phyloP scores from a whole-genome alignment of 1,140 invertebrate species.

The Drosophila aff. region DNA sequence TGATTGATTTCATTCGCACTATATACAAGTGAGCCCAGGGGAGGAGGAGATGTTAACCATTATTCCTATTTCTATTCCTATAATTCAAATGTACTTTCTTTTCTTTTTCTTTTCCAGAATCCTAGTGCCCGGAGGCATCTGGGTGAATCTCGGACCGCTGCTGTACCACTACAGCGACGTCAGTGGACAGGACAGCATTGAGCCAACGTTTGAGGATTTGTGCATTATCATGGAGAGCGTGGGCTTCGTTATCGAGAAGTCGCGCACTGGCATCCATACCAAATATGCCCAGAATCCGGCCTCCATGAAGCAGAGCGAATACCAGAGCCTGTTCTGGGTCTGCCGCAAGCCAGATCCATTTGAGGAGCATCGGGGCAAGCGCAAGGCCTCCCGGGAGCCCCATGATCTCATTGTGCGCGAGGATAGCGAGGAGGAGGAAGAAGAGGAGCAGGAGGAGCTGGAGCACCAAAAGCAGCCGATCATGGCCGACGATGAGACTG shows the following conservation, averaged over 20 bases:
- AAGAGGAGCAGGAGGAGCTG: neutral
- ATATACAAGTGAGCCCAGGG: constrained; percentile 89
- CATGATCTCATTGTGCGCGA: constrained; percentile 62
- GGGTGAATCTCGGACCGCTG: constrained; percentile 97
- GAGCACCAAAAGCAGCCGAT: neutral
- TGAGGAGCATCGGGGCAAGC: constrained; percentile 29
- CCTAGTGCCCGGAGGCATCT: constrained; percentile 94
- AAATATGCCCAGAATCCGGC: constrained; percentile 96
- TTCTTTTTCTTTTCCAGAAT: constrained; percentile 86
- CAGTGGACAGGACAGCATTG: constrained; percentile 95
- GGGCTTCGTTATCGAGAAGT: constrained; percentile 93
- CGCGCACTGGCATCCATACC: constrained; percentile 91
- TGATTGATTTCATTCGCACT: constrained; percentile 97
- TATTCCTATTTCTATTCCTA: neutral
- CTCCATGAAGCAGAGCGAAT: constrained; percentile 90
- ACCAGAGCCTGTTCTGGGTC: constrained; percentile 81
- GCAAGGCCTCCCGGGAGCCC: constrained; percentile 48
- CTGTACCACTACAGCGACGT: constrained; percentile 98
- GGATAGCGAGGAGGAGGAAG: constrained; percentile 24
- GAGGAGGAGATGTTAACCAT: neutral
- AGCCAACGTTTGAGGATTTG: constrained; percentile 95
- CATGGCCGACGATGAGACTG: constrained; percentile 23
- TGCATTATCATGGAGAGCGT: constrained; percentile 92
- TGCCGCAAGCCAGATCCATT: constrained; percentile 69
- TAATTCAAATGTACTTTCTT: neutral